A percentile compares a stretch with the other conserved stretches of the same genome.
Evolutionary conservation across 2,113 vertebrate genomes (phyloP).

Genomic region (Copsychus sechellarum): DNA sequence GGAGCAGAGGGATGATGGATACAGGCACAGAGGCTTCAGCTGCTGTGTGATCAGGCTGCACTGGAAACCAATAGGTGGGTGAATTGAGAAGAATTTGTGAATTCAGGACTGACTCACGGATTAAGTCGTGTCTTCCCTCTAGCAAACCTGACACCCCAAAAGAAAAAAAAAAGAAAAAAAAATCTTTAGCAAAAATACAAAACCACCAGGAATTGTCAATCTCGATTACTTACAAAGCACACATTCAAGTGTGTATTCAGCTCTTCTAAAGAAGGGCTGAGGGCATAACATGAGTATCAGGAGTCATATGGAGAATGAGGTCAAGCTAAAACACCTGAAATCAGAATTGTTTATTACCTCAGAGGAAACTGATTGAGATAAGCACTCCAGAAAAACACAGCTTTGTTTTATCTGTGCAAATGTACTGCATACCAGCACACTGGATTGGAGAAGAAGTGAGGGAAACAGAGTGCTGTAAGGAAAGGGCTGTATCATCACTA

Average conservation of each 20-base stretch:
- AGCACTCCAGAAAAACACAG: not conserved
- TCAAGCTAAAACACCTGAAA: not conserved
- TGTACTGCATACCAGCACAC: not conserved
- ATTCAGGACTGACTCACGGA: not conserved
- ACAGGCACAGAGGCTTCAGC: not conserved
- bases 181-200: not conserved
- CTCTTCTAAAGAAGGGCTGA: not conserved
- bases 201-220: not conserved
- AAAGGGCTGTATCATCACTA: not conserved
- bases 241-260: not conserved
- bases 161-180: not conserved
- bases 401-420: not conserved
- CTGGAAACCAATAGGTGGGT: not conserved
- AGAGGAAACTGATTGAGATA: not conserved
- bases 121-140: not conserved
- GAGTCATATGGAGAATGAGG: not conserved
- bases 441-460: not conserved
- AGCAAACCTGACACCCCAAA: not conserved
- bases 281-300: not conserved
- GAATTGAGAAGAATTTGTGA: not conserved
- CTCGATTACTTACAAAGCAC: not conserved
- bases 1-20: not conserved
- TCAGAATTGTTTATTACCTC: not conserved
- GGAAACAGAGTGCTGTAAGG: not conserved
- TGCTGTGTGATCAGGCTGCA: not conserved